Conservation (phyloP, 2,888 invertebrate genomes). For the Ceraclea dissimilis region DNA sequence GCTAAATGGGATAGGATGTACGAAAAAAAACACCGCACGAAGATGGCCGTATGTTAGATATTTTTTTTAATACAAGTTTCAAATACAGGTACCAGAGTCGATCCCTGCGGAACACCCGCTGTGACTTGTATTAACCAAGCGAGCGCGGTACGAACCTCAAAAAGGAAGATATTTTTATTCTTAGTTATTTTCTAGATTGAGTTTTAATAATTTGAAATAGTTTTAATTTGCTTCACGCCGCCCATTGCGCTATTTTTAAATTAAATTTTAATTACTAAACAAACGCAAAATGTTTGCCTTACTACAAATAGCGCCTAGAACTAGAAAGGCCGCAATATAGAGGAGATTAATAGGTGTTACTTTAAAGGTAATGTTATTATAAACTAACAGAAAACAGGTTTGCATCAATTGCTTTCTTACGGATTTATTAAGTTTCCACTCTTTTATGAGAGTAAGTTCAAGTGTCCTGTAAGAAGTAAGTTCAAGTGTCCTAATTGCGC, state of each 20-base stretch:
- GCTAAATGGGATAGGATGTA: not conserved
- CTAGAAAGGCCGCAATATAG: too few species aligned
- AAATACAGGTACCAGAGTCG: not conserved
- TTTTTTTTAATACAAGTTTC: not conserved
- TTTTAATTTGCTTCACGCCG: not conserved
- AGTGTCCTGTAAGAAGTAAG: too few species aligned
- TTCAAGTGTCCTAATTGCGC: too few species aligned
- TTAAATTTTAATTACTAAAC: not conserved
- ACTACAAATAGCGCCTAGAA: too few species aligned
- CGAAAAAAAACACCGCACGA: not conserved
- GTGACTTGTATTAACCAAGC: not conserved
- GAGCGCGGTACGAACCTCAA: not conserved
- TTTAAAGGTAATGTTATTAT: too few species aligned
- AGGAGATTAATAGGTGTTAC: too few species aligned
- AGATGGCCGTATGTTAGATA: not conserved
- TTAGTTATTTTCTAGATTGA: not conserved
- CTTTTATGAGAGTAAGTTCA: too few species aligned
- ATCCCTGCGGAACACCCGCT: not conserved
- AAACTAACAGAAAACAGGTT: too few species aligned
- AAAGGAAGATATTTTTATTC: not conserved
- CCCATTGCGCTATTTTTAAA: not conserved
- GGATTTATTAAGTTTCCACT: too few species aligned
- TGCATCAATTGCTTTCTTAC: too few species aligned
- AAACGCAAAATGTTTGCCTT: too few species aligned
- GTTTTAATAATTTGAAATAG: not conserved